Conservation (phyloP, 2,888 invertebrate genomes). For the Leptarthrus brevirostris region DNA sequence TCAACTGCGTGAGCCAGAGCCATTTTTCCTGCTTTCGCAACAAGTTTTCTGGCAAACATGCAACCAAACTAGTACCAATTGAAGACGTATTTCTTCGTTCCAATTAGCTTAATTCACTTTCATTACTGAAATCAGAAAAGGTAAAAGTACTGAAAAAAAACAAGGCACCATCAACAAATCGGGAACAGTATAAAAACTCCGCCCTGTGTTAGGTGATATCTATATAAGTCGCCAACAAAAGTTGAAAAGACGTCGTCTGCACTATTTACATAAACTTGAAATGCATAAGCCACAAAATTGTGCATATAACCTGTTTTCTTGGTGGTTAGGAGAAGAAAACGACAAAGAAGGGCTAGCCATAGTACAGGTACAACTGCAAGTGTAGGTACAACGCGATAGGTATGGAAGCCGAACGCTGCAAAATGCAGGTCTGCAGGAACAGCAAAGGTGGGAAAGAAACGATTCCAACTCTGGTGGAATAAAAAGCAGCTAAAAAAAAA, state of each 20-base stretch:
- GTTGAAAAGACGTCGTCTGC: slow-evolving; percentile 26
- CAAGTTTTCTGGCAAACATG: slow-evolving; percentile 9
- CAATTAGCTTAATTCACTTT: slow-evolving; percentile 35
- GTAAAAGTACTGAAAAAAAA: slow-evolving; percentile 2
- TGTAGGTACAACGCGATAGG: not conserved
- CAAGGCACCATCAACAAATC: slow-evolving; percentile 22
- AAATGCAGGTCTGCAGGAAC: not conserved
- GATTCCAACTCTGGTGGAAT: not conserved
- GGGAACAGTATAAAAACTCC: slow-evolving; percentile 20
- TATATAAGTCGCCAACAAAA: slow-evolving; percentile 22
- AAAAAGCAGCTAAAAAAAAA: not conserved
- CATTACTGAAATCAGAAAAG: not conserved
- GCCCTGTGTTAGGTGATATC: slow-evolving; percentile 25
- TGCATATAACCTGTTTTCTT: slow-evolving; percentile 21
- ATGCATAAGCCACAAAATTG: slow-evolving; percentile 30
- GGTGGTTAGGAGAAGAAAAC: not conserved
- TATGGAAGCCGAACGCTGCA: not conserved
- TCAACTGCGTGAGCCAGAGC: not conserved
- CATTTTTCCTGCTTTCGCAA: slow-evolving; percentile 7
- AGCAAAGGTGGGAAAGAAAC: not conserved
- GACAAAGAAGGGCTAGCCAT: not conserved
- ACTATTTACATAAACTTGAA: slow-evolving; percentile 32
- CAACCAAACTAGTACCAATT: not conserved
- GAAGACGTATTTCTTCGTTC: not conserved
- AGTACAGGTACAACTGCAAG: not conserved